Evolutionary conservation across 64 coral and sea anemone species (phyloP), one percentile per base, ranked within the genome.

Genomic region (Montipora sp.): DNA sequence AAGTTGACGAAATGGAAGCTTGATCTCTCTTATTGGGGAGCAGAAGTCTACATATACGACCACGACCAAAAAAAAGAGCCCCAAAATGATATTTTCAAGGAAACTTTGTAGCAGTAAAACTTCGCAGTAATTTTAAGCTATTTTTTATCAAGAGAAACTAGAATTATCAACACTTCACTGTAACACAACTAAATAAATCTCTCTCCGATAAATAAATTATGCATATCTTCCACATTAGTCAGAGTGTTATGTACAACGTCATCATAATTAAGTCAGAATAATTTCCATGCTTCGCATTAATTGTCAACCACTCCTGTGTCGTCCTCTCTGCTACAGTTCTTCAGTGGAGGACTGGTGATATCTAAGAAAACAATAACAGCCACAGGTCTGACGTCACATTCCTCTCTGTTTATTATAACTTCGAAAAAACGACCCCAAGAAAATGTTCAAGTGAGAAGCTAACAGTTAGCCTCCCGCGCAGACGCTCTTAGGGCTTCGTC

Each of bases 261-360:
- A 67, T 19, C n/a, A 20, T 49, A 70, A 65, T 67, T 66, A 66
- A 46, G 57, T 68, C 15, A 13, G 15, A 36, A 36, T 61, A 44
- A 68, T 18, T 85, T 21, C 8, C n/a, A 22, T 0, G 36, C 8
- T n/a, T 68, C 8, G 5, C 3, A 50, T 85, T 85, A 85, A 8
- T 85, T 85, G n/a, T 70, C 82, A 85, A 1, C 47, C 50, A 47
- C 66, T 8, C 14, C 46, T 22, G 8, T 72, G 23, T 85, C 63
- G 4, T 85, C 43, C 47, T 85, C 63, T 71, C 44, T n/a, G 10
- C 65, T 46, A 47, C 82, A 46, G 82, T 72, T 63, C 70, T 72
- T 85, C 19, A 85, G 8, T 16, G 20, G 65, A 51, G 82, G 82
- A 47, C 82, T 85, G 7, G 82, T 71, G 46, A 16, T 21, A 71